Evolutionary conservation across 1,140 invertebrate genomes (phyloP), one percentile per base, ranked within the genome.

Genomic region (Papilio dardanus): DNA sequence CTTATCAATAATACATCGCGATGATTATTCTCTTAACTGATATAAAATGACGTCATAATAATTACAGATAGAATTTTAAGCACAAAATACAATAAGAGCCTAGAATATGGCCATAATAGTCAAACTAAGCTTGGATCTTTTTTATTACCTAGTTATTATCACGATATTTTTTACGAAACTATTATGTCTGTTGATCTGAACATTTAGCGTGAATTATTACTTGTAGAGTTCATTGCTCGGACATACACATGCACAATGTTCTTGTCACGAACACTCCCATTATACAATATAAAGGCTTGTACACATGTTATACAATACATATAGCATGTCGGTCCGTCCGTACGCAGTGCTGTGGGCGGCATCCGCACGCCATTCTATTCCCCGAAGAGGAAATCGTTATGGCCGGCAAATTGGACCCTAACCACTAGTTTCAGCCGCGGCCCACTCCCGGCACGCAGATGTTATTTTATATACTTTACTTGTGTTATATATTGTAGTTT

Each of bases 321-420:
- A 69, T 31, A 68, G 77, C 77, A 86, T 87, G 86, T 87, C 85
- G 24, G 86, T 88, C 79, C 79, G 74, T 86, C 86, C 86, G 84
- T 84, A 91, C 91, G 91, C 91, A 54, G 69, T 73, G 35, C 78
- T 77, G 87, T 87, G 86, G 88, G 88, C 88, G 89, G 81, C 79
- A 75, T 86, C 86, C 86, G 81, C 91, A 92, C 91, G 91, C 91
- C 83, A 92, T 90, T 89, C 91, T 89, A 90, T 92, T 92, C 91
- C 91, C 90, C 86, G 90, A 91, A 92, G 91, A 92, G 91, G 90
- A 92, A 92, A 93, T 93, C 86, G 89, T 92, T 91, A 91, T 83
- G 90, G 83, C 80, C 81, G 84, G 86, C 85, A 93, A 92, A 93
- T 93, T 93, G 90, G 88, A 83, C 86, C 86, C 88, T 93, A 93